These are phyloP conservation scores for Drosophila borborema DNA, from an alignment of 2,888 invertebrate species.

Conservation along the genomic window DNA sequence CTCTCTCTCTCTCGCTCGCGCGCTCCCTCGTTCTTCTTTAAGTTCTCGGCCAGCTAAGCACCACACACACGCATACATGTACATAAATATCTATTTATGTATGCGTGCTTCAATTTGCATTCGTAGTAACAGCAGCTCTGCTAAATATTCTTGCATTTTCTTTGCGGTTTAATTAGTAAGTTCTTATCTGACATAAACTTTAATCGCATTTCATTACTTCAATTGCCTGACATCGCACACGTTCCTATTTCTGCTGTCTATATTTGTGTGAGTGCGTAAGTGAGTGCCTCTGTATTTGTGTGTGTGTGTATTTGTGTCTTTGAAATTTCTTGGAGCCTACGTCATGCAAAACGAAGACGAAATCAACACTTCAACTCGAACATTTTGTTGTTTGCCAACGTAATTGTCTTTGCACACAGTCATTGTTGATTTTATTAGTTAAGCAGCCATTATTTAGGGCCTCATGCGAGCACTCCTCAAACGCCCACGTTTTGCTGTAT, in stretches of 20 bases:
- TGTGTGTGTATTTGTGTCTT: slow-evolving; percentile 24
- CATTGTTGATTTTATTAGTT: slow-evolving; percentile 71
- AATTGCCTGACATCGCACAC: slow-evolving; percentile 54
- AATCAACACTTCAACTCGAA: slow-evolving; percentile 44
- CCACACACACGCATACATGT: slow-evolving; percentile 18
- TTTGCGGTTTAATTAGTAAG: slow-evolving; percentile 31
- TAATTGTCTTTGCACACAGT: slow-evolving; percentile 63
- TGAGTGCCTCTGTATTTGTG: slow-evolving; percentile 12
- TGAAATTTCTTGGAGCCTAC: slow-evolving; percentile 59
- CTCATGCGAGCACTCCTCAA: slow-evolving; percentile 23
- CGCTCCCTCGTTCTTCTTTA: slow-evolving; percentile 19
- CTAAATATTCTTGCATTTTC: slow-evolving; percentile 43
- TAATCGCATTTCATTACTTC: slow-evolving; percentile 53
- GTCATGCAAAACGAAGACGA: slow-evolving; percentile 58
- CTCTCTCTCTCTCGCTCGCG: background rate
- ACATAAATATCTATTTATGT: background rate
- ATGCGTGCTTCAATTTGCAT: slow-evolving; percentile 33
- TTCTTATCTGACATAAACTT: slow-evolving; percentile 54
- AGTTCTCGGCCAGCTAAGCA: slow-evolving; percentile 47
- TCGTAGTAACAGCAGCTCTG: slow-evolving; percentile 29
- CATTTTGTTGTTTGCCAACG: slow-evolving; percentile 59
- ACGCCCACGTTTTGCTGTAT: slow-evolving; percentile 24
- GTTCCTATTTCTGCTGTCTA: slow-evolving; percentile 17
- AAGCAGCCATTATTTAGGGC: slow-evolving; percentile 39
- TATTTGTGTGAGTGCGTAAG: background rate